Percentiles rank a stretch among this genome's conserved stretches.
phyloP scores from a whole-genome alignment of 2,113 vertebrate species.

The Prinia subflava region DNA sequence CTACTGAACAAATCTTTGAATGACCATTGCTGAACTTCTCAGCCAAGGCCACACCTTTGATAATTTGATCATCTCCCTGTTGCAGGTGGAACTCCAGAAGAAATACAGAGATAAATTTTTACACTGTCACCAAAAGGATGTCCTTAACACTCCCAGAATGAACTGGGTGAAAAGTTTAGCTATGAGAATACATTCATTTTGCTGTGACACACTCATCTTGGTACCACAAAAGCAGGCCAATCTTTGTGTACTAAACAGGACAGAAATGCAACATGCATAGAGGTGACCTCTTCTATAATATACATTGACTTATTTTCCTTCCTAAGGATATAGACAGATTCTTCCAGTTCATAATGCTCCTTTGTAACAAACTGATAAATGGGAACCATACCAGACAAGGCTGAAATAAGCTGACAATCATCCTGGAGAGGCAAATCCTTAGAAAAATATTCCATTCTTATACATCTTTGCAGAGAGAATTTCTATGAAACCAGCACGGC shows the following conservation, averaged over 20 bases:
- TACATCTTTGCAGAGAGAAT: not conserved
- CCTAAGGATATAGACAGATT: not conserved
- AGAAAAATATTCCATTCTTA: not conserved
- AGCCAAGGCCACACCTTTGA: not conserved
- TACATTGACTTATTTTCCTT: not conserved
- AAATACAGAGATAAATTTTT: not conserved
- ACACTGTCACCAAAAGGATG: not conserved
- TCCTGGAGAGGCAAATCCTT: not conserved
- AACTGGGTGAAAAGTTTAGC: not conserved
- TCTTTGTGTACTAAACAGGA: not conserved
- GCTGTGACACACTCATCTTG: not conserved
- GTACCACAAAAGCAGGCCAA: not conserved
- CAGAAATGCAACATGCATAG: not conserved
- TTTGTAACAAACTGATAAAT: not conserved
- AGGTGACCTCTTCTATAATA: not conserved
- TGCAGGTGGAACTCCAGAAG: not conserved
- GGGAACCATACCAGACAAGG: not conserved
- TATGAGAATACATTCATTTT: not conserved
- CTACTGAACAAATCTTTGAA: not conserved
- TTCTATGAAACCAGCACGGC: not conserved
- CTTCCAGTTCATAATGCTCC: not conserved
- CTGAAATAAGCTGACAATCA: not conserved
- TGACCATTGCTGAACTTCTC: not conserved
- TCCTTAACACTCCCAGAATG: not conserved
- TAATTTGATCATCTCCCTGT: not conserved